Evolutionary conservation across 2,113 vertebrate species (phyloP), one percentile per base, ranked within the genome.

Genomic region (Machaerirhynchus nigripectus): DNA sequence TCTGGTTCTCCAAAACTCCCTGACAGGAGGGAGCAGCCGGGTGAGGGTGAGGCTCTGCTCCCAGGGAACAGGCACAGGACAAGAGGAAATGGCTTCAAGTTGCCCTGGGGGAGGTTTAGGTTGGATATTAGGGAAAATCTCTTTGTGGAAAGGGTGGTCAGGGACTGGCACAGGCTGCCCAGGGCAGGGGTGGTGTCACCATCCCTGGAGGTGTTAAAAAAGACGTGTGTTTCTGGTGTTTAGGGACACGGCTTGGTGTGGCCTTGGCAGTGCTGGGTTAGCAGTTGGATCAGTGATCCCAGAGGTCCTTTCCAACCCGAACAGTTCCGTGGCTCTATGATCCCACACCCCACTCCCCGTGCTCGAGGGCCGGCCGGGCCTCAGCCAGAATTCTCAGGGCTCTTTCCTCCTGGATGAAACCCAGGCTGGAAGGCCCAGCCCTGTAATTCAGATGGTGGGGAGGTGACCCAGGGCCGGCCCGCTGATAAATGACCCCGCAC

Each of bases 331-430:
- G 55, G 55, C n/a, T 69, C 55, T 11, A 2, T 35, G 56, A 27
- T 7, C 39, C 16, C 69, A 40, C 35, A 31, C 8, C 69, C 30
- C 15, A n/a, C 20, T 19, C 64, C 24, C 1, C 0, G 0, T 12
- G 10, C 42, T 55, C 1, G 0, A 50, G 52, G 61, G 26, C 61
- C 22, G 3, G 16, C 24, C 61, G 12, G 23, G 50, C 50, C 3
- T 21, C 8, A 13, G 86, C 10, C 14, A 19, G 69, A 49, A 21
- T 26, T 24, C 53, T 52, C n/a, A 17, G 57, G 1, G 9, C 64
- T 87, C 57, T 77, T 49, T 52, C 70, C 67, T 91, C 59, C 67
- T 27, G 8, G 50, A 40, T 56, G 44, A 39, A 85, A 30, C 9
- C 42, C 59, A 20, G 10, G 31, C 35, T 89, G 55, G 64, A 69